phyloP scores from a whole-genome alignment of 2,113 vertebrate species.

The Tetrax tetrax region DNA sequence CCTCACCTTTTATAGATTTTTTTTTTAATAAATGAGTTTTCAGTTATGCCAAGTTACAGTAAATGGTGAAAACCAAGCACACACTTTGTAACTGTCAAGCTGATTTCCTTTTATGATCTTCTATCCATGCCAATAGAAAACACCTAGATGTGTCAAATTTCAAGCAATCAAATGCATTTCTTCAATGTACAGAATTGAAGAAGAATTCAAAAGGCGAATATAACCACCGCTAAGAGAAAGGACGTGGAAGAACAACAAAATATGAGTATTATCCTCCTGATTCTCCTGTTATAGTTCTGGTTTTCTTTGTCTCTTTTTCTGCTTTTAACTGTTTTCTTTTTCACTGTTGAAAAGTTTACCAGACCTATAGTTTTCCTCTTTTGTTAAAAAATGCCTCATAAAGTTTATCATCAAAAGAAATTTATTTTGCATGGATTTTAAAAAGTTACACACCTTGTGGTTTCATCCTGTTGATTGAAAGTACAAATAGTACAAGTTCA shows the following conservation, averaged over 20 bases:
- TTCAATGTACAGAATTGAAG: neutral
- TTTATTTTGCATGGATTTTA: neutral
- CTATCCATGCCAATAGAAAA: neutral
- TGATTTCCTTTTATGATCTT: neutral
- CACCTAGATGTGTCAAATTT: neutral
- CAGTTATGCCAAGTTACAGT: neutral
- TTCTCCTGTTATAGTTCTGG: neutral
- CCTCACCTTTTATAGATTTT: neutral
- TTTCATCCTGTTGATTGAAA: neutral
- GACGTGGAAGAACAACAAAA: neutral
- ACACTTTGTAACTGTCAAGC: neutral
- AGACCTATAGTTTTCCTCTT: neutral
- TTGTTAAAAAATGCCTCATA: neutral
- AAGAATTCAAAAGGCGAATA: neutral
- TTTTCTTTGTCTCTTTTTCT: neutral
- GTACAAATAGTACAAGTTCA: neutral
- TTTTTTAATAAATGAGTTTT: neutral
- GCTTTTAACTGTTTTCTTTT: neutral
- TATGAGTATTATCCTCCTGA: neutral
- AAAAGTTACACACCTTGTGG: fast-evolving
- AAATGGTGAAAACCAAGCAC: neutral
- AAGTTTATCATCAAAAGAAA: neutral
- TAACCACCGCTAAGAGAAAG: neutral
- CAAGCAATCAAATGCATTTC: neutral
- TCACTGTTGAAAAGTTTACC: neutral